Evolutionary conservation across 2,113 vertebrate species (phyloP).

Genomic region (Corynorhinus townsendii): DNA sequence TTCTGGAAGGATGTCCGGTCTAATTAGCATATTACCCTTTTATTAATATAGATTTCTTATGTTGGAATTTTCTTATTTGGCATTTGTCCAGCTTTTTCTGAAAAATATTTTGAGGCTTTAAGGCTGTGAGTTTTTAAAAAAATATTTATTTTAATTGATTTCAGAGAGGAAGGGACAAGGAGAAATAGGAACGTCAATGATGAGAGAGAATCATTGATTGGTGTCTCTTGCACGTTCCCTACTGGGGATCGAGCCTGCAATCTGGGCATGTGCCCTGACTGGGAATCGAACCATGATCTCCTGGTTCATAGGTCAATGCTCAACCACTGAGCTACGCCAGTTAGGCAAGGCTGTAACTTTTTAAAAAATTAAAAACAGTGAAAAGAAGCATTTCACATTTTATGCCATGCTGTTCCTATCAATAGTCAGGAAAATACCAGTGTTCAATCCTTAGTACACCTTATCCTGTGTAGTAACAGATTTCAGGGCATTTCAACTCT

Average conservation of each 20-base stretch:
- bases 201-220: no score
- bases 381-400: not conserved
- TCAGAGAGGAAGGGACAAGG: no score
- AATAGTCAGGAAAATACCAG: not conserved
- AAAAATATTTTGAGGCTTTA: slow-evolving; percentile 25
- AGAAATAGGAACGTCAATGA: no score
- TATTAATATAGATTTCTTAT: not conserved
- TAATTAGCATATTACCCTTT: no score
- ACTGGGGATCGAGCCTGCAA: no score
- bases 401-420: not conserved
- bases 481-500: slow-evolving; percentile 50
- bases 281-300: no score
- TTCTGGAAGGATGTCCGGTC: no score
- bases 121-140: not conserved
- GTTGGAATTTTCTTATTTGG: not conserved
- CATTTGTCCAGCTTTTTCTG: not conserved
- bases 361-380: not conserved
- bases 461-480: slow-evolving; percentile 47
- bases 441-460: not conserved
- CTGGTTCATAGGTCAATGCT: no score
- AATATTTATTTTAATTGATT: no score
- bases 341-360: not conserved
- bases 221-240: no score
- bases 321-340: no score
- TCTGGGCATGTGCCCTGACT: no score